Evolutionary conservation across 2,888 invertebrate species (phyloP).

Genomic region (Tenodera sinensis): DNA sequence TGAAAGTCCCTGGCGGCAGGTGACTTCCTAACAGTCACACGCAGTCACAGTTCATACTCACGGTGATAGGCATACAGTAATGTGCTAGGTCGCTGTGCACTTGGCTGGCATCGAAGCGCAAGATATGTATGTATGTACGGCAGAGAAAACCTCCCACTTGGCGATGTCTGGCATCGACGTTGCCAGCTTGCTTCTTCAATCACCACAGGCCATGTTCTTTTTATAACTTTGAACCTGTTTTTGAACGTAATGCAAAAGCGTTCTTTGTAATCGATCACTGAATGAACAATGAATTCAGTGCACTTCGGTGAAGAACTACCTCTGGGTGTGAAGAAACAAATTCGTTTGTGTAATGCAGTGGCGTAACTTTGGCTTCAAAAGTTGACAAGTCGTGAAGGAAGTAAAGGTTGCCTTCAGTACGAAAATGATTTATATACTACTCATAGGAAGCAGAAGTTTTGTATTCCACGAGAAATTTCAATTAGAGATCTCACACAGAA

Average conservation of each 20-base stretch:
- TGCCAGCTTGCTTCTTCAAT: background rate
- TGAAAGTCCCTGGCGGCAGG: too few relatives aligned
- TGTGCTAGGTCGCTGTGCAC: background rate
- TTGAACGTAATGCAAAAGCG: background rate
- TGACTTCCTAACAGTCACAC: too few relatives aligned
- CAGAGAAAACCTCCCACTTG: background rate
- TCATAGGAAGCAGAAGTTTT: too few relatives aligned
- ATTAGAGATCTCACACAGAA: too few relatives aligned
- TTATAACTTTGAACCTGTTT: background rate
- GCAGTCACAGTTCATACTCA: too few relatives aligned
- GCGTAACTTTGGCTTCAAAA: too few relatives aligned
- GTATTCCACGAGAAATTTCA: too few relatives aligned
- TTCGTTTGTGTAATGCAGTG: background rate
- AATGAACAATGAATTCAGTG: background rate
- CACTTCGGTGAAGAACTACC: too few relatives aligned
- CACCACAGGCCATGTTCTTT: background rate
- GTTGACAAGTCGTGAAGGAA: too few relatives aligned
- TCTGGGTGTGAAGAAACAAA: background rate
- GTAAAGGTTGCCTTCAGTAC: too few relatives aligned
- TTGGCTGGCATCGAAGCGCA: background rate
- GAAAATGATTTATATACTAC: too few relatives aligned
- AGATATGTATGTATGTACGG: background rate
- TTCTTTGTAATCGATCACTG: background rate
- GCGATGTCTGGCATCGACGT: background rate
- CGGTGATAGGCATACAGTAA: too few relatives aligned